Conservation (phyloP, 2,797 vertebrate species). For the Hydrophis major region DNA sequence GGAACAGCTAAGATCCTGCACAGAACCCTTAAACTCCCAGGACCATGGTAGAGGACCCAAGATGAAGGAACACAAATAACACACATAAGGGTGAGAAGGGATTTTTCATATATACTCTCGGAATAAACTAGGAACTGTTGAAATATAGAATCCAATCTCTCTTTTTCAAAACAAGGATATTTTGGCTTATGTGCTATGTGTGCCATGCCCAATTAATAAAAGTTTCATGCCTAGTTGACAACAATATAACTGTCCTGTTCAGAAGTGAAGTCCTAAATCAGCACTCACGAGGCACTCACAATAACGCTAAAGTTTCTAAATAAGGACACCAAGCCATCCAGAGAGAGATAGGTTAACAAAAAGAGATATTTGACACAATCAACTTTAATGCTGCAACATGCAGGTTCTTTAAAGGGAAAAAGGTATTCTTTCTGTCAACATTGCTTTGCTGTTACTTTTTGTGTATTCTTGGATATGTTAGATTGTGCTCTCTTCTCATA, state of each 20-base stretch:
- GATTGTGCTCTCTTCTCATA: not conserved
- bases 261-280: slow-evolving; percentile 12
- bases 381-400: not conserved
- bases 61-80: not conserved
- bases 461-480: not conserved
- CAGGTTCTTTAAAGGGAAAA: not conserved
- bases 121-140: not conserved
- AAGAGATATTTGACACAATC: not conserved
- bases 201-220: not conserved
- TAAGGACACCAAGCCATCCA: not conserved
- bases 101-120: not conserved
- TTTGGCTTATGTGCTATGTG: not conserved
- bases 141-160: not conserved
- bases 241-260: not conserved
- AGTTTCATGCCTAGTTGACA: not conserved
- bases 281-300: not conserved
- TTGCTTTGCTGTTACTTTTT: not conserved
- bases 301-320: not conserved
- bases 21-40: not conserved
- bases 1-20: not conserved
- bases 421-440: not conserved
- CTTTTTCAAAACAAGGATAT: not conserved
- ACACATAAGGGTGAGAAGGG: not conserved
- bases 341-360: not conserved
- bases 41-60: not conserved